These are phyloP conservation scores for Cyclopterus lumpus DNA, from an alignment of 2,797 vertebrate species.

Conservation along the genomic window DNA sequence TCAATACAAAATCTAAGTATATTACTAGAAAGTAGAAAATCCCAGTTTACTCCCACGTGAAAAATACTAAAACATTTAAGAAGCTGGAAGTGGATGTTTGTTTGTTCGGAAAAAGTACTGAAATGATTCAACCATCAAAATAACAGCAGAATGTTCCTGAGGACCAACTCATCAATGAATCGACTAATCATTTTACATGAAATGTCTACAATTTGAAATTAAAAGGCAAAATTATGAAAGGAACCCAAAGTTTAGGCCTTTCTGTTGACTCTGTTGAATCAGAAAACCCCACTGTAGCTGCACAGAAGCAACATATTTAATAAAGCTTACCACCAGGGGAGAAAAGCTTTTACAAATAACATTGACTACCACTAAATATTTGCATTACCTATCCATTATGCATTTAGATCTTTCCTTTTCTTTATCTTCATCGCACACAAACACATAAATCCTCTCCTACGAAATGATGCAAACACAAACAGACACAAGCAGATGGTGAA, in stretches of 20 bases:
- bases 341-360: not conserved
- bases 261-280: not conserved
- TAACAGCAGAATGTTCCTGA: not conserved
- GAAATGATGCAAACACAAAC: not conserved
- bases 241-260: not conserved
- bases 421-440: not conserved
- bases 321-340: not conserved
- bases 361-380: not conserved
- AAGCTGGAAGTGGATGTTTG: not conserved
- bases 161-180: accelerated
- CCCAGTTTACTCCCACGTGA: accelerated
- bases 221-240: not conserved
- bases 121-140: not conserved
- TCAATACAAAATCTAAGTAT: not conserved
- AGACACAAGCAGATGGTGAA: accelerated
- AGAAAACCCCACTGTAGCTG: not conserved
- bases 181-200: not conserved
- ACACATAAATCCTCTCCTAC: not conserved
- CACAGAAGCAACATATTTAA: not conserved
- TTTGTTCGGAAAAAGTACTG: not conserved
- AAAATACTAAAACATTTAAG: not conserved
- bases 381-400: no score
- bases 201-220: not conserved
- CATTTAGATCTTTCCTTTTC: not conserved
- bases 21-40: not conserved